phyloP scores from a whole-genome alignment of 2,113 vertebrate genomes.

The Neomonachus schauinslandi region DNA sequence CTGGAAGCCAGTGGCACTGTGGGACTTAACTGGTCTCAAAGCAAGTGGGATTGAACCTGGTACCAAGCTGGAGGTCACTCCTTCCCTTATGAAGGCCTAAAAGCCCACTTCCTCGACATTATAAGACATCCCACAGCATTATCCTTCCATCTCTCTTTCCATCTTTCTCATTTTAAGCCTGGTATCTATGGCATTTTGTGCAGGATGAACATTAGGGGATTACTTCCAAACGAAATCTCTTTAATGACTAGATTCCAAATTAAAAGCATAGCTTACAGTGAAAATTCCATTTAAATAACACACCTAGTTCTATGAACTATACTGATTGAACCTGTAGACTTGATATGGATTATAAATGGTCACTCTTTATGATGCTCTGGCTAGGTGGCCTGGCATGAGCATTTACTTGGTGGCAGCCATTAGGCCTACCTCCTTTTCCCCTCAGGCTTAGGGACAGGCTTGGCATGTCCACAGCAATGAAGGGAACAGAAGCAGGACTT shows the following conservation, averaged over 20 bases:
- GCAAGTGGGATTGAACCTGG: neutral
- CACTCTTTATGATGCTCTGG: neutral
- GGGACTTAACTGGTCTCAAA: neutral
- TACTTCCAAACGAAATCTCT: neutral
- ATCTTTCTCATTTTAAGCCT: conserved; percentile 5
- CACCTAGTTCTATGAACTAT: neutral
- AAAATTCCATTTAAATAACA: conserved; percentile 1
- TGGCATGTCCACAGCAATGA: neutral
- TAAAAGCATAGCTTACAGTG: neutral
- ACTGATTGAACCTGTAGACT: neutral
- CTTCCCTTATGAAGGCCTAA: neutral
- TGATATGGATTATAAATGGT: neutral
- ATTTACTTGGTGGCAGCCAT: neutral
- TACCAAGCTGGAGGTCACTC: neutral
- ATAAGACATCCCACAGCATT: neutral
- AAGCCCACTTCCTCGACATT: neutral
- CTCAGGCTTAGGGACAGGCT: neutral
- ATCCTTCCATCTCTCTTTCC: neutral
- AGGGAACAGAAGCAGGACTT: neutral
- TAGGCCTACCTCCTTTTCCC: neutral
- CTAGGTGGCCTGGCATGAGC: neutral
- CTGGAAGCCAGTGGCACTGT: neutral
- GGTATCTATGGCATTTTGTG: neutral
- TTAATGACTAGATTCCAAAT: conserved; percentile 22
- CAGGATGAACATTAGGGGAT: neutral